These are phyloP conservation scores for Drosophila lacicola DNA, from an alignment of 2,888 invertebrate species.

Conservation along the genomic window DNA sequence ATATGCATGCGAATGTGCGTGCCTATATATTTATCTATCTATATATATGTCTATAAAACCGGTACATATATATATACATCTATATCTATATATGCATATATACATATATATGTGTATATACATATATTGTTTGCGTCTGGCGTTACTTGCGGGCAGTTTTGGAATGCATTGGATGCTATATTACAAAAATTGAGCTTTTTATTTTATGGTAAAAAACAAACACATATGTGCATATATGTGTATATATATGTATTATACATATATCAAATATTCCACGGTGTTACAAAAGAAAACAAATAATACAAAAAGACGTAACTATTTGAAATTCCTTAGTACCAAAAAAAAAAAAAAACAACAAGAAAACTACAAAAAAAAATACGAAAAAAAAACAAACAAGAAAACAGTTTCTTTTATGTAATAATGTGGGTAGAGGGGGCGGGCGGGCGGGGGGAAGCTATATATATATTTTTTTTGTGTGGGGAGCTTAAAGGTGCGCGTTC, in stretches of 20 bases:
- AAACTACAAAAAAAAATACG: slow-evolving; percentile 32
- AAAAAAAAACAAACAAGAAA: slow-evolving; percentile 17
- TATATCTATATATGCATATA: slow-evolving; percentile 9
- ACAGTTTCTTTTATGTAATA: slow-evolving; percentile 36
- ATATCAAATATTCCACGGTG: slow-evolving; percentile 58
- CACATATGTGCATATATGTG: slow-evolving; percentile 17
- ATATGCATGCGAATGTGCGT: slow-evolving; percentile 9
- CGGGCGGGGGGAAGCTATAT: not conserved
- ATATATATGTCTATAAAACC: not conserved
- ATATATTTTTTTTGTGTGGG: slow-evolving; percentile 21
- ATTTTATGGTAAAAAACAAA: slow-evolving; percentile 26
- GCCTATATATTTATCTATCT: slow-evolving; percentile 5
- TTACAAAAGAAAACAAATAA: slow-evolving; percentile 30
- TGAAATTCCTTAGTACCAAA: slow-evolving; percentile 72
- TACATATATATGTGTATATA: not conserved
- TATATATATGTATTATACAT: slow-evolving; percentile 26
- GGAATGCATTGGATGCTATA: slow-evolving; percentile 52
- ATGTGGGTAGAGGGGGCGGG: slow-evolving; percentile 20
- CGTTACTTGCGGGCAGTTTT: slow-evolving; percentile 12
- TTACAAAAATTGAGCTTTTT: slow-evolving; percentile 50
- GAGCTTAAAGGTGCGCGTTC: slow-evolving; percentile 19
- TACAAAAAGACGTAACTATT: slow-evolving; percentile 68
- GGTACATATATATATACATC: not conserved
- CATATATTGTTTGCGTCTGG: slow-evolving; percentile 20
- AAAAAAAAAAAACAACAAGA: slow-evolving; percentile 27